Percentiles rank a stretch among this genome's conserved stretches.
phyloP scores from a whole-genome alignment of 1,140 invertebrate genomes.

The Calliphora vicina region DNA sequence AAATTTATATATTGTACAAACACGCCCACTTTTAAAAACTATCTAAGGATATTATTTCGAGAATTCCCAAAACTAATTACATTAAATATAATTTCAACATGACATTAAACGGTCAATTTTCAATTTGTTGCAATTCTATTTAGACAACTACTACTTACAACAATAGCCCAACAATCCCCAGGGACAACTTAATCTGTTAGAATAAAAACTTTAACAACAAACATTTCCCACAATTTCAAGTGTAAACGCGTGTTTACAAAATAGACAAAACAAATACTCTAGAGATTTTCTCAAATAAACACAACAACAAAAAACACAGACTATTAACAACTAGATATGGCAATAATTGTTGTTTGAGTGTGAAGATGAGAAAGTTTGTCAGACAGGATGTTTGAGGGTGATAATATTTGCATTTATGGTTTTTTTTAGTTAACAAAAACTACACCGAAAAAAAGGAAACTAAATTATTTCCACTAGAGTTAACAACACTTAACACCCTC shows the following conservation, averaged over 20 bases:
- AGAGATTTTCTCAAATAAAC: background rate
- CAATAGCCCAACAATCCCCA: constrained; percentile 42
- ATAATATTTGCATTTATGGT: constrained; percentile 31
- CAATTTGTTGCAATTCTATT: constrained; percentile 48
- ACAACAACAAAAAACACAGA: background rate
- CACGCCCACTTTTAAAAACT: background rate
- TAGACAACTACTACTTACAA: too few species aligned
- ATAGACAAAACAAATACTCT: too few species aligned
- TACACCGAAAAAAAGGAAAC: background rate
- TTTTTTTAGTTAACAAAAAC: background rate
- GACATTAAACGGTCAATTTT: constrained; percentile 62
- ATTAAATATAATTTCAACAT: constrained; percentile 31
- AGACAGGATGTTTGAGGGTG: background rate
- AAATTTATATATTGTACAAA: background rate
- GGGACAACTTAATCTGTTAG: constrained; percentile 61
- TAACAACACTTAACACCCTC: constrained; percentile 4
- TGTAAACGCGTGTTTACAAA: constrained; percentile 51
- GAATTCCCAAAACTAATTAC: constrained; percentile 39
- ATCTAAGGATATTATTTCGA: background rate
- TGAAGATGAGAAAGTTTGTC: background rate
- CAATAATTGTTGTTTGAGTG: background rate
- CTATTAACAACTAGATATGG: background rate
- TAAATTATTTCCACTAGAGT: constrained; percentile 28
- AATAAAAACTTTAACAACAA: constrained; percentile 36
- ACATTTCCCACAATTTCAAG: constrained; percentile 33